A percentile compares a stretch with the other conserved stretches of the same genome.
phyloP scores from a whole-genome alignment of 2,888 invertebrate genomes.

The Tiliacea citrago region DNA sequence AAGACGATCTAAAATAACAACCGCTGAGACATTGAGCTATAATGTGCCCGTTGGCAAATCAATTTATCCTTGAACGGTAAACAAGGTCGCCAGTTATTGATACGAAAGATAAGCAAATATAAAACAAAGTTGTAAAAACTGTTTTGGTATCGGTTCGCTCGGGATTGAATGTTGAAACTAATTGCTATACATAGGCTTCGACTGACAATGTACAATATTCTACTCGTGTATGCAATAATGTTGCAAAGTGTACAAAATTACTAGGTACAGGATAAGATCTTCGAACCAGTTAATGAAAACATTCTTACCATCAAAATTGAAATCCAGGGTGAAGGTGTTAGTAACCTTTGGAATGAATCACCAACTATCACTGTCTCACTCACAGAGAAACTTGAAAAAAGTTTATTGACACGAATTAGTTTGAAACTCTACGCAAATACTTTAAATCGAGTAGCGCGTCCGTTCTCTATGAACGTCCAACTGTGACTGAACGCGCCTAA shows the following conservation, averaged over 20 bases:
- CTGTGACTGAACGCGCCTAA: conserved; percentile 79
- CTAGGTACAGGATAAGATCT: conserved; percentile 50
- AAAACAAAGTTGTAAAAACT: conserved; percentile 57
- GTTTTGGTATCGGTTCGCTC: conserved; percentile 26
- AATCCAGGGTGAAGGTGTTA: conserved; percentile 82
- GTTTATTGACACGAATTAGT: conserved; percentile 77
- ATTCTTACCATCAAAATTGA: conserved; percentile 80
- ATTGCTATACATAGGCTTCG: conserved; percentile 28
- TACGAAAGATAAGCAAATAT: conserved; percentile 60
- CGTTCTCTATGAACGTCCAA: conserved; percentile 67
- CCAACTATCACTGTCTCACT: conserved; percentile 72
- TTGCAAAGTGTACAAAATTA: conserved; percentile 52
- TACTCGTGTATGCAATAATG: conserved; percentile 33
- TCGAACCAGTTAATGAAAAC: conserved; percentile 47
- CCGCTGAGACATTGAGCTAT: conserved; percentile 35
- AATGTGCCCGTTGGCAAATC: conserved; percentile 49
- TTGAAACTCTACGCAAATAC: conserved; percentile 60
- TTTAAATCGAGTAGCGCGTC: conserved; percentile 69
- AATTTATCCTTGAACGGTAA: conserved; percentile 46
- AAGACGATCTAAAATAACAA: conserved; percentile 47
- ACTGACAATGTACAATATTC: conserved; percentile 7
- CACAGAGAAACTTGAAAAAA: conserved; percentile 71
- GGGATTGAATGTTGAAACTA: conserved; percentile 25
- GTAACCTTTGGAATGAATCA: conserved; percentile 64
- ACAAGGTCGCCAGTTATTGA: conserved; percentile 56